Evolutionary conservation across 1,140 invertebrate genomes (phyloP), one percentile per base, ranked within the genome.

Genomic region (Agraylea sexmaculata): DNA sequence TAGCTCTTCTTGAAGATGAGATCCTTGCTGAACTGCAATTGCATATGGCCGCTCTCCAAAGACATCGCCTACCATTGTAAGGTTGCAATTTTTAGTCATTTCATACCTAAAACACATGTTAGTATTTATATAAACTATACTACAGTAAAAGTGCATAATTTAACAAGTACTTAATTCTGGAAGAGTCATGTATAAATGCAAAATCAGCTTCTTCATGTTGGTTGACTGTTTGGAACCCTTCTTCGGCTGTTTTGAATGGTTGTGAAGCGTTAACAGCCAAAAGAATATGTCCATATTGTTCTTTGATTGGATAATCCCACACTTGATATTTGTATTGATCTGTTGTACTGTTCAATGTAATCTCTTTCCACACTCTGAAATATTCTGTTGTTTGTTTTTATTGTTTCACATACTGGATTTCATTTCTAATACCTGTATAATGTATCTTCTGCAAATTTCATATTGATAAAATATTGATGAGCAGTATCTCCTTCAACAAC

Each of bases 271-370:
- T 78, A 30, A 92, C 89, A 15, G 86, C 82, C 23, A 84, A 61
- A 20, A 90, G 61, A 46, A 92, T 90, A 47, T 87, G 83, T 2
- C 82, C 85, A 51, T 88, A 92, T 58, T 89, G 84, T 58, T 91
- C 86, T 48, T 83, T 80, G 30, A 92, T 85, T 1, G 87, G 88
- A 61, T 92, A 92, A 53, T 93, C 87, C 88, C 88, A 94, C 1
- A 93, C 87, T 21, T 87, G 65, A 49, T 83, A 88, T 49, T 82
- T 73, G 0, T 74, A 67, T 51, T 85, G 74, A 51, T 87, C 76
- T 44, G 75, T 74, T 10, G 76, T 72, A 10, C 78, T 78, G 49
- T 87, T 90, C 30, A 91, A 52, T 0, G 86, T 87, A 42, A 90
- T 73, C 58, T 90, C 83, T 56, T 89, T 88, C 87, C 87, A 92